Evolutionary conservation across 2,113 vertebrate species (phyloP), one percentile per base, ranked within the genome.

Genomic region (Epinephelus fuscoguttatus): DNA sequence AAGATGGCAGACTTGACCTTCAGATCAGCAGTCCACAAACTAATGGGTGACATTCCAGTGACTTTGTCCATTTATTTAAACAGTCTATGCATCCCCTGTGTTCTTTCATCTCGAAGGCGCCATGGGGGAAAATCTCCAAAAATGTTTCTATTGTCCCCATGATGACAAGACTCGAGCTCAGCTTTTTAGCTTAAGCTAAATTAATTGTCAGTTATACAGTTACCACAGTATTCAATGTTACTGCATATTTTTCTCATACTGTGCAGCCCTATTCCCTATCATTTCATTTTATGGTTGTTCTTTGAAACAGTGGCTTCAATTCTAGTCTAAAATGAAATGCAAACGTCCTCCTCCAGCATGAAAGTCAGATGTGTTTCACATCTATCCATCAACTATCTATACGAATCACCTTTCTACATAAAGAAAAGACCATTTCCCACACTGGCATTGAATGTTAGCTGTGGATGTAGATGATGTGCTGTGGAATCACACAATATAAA

Each of bases 271-370:
- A 45, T 60, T 59, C 21, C 21, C 40, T 15, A n/a, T 82, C 14
- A n/a, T 60, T 4, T 15, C 3, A 4, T 27, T n/a, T 80, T 17
- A 30, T 6, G 45, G 21, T 3, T 49, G 7, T 25, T 50, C 50
- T 62, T 70, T 60, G 33, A 37, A 79, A 78, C 25, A 33, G 9
- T 8, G 13, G 19, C 4, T 60, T 68, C 18, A 15, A 67, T 68
- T 37, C 14, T n/a, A 11, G 14, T 55, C 30, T 45, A 11, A 42
- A 69, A 25, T 53, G 18, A 71, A 17, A 14, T 77, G 37, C 12
- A 66, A 64, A 53, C 3, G 0, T 40, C n/a, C n/a, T 52, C 21
- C 6, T 45, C 21, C 33, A 33, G 18, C 7, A 45, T 76, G 12
- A 67, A n/a, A 49, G 40, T 49, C 23, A 9, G 62, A 33, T 30